Evolutionary conservation across 2,888 invertebrate genomes (phyloP), one percentile per base, ranked within the genome.

Genomic region (Nebria salina): DNA sequence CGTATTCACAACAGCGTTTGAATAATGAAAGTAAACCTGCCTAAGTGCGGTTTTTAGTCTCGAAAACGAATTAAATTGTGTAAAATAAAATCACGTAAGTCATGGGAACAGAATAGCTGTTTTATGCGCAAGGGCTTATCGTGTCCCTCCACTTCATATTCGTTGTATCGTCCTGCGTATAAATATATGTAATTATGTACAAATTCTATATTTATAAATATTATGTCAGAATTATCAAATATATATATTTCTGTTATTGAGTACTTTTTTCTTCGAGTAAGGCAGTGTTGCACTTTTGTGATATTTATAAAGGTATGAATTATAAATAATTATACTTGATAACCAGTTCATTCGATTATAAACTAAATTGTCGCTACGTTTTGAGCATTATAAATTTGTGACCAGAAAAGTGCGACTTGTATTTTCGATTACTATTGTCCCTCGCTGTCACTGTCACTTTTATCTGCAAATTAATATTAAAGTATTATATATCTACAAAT

Each of bases 401-500:
- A 81, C 81, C 81, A 81, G 81, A 81, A 75, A 76, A 34, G 70
- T 65, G 76, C 74, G 77, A 77, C 77, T 81, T 73, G 65, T 74
- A 43, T 80, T 77, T 81, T 54, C 54, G 54, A 79, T 70, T 83
- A 82, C 87, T 94, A 96, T 91, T 96, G 96, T 91, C 96, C 96
- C 92, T 96, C 96, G 90, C 96, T 96, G 92, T 96, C 96, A 91
- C 95, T 96, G 93, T 96, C 96, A 91, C 96, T 96, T 92, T 96
- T 96, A 92, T 96, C 96, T 96, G 93, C 84, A 93, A 93, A 84
- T 85, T 86, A 86, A 86, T 85, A 83, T 76, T 76, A 76, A 70
- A 76, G 15, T 79, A 82, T 74, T 54, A 65, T 2, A 68, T 68
- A 68, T 15, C 54, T 54, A 54, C 8, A 54, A 54, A 54, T 54